Conservation (phyloP, 1,140 invertebrate genomes). For the Pogonomyrmex californicus region DNA sequence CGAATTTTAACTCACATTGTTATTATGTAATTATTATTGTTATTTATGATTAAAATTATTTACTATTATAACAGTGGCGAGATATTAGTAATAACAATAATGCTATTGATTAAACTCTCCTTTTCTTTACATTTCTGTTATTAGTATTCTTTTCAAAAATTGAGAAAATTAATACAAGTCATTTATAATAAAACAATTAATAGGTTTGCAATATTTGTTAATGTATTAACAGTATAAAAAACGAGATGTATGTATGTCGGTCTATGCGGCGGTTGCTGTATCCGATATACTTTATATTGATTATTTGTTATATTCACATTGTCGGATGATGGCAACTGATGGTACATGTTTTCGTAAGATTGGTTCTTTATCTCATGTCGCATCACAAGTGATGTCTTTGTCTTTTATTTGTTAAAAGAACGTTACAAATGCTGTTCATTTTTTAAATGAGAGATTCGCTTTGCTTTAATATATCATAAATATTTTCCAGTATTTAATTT, state of each 20-base stretch:
- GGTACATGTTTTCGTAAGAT: conserved; percentile 26
- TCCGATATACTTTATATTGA: conserved; percentile 76
- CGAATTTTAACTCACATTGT: background rate
- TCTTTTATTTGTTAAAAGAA: background rate
- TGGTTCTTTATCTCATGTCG: background rate
- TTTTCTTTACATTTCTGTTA: background rate
- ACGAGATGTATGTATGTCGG: conserved; percentile 43
- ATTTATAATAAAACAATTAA: background rate
- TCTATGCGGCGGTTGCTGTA: conserved; percentile 72
- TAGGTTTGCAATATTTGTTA: background rate
- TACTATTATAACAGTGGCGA: background rate
- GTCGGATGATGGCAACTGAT: conserved; percentile 66
- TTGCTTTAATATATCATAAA: background rate
- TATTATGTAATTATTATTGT: background rate
- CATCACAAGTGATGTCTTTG: background rate
- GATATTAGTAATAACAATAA: background rate
- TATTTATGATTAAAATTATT: conserved; percentile 1
- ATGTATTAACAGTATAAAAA: background rate
- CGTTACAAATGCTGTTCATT: background rate
- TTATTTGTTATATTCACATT: conserved; percentile 75
- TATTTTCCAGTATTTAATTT: background rate
- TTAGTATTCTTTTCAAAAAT: conserved; percentile 13
- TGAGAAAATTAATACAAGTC: background rate
- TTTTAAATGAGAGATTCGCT: background rate
- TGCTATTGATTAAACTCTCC: background rate